These are phyloP conservation scores for Agrypnus murinus DNA, from an alignment of 2,888 invertebrate species.

Conservation along the genomic window DNA sequence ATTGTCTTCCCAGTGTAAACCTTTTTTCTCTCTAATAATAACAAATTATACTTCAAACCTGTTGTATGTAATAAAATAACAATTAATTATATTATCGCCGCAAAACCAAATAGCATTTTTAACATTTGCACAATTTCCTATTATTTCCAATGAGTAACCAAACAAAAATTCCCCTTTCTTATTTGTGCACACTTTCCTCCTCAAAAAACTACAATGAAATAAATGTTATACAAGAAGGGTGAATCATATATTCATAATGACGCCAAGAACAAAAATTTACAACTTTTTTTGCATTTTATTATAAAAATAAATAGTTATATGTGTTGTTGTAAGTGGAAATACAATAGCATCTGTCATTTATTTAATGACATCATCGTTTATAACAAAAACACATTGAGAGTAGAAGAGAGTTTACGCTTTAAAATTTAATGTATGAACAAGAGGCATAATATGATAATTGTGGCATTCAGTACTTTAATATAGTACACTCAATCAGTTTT, in stretches of 20 bases:
- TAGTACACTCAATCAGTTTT: constrained; percentile 53
- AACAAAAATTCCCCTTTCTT: too few relatives aligned
- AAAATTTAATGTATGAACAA: constrained; percentile 49
- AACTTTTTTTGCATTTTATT: constrained; percentile 42
- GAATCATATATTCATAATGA: constrained; percentile 41
- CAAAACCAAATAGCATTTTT: too few relatives aligned
- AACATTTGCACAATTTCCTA: too few relatives aligned
- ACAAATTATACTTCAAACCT: too few relatives aligned
- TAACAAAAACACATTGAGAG: constrained; percentile 48
- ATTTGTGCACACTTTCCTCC: too few relatives aligned
- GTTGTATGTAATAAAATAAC: too few relatives aligned
- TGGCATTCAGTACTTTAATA: constrained; percentile 51
- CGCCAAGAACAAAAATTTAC: constrained; percentile 34
- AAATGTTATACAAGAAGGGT: constrained; percentile 27
- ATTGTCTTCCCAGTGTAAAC: too few relatives aligned
- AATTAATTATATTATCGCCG: too few relatives aligned
- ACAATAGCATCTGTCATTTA: constrained; percentile 57
- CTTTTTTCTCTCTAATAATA: too few relatives aligned
- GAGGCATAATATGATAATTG: constrained; percentile 48
- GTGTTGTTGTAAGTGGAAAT: constrained; percentile 52
- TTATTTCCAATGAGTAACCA: too few relatives aligned
- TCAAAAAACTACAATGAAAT: constrained; percentile 5
- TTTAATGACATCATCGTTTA: constrained; percentile 54
- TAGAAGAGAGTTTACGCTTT: constrained; percentile 34
- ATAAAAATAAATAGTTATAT: constrained; percentile 41